Evolutionary conservation across 2,797 vertebrate species (phyloP), one percentile per base, ranked within the genome.

Genomic region (Vireo griseus): DNA sequence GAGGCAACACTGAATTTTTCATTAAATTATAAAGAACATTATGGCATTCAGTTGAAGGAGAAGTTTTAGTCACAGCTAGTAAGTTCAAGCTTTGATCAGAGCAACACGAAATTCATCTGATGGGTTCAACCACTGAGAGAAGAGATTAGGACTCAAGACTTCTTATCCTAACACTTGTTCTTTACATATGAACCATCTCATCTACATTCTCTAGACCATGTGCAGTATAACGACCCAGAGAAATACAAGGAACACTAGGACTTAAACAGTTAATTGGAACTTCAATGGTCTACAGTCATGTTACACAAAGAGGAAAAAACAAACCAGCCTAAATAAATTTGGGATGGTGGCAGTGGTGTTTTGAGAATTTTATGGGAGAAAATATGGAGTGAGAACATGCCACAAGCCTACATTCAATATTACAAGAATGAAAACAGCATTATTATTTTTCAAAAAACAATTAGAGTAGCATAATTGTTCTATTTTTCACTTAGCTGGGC

Each of bases 31-130:
- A 81, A 52, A 59, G 31, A 73, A 33, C 9, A 24, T 21, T 17
- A 28, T 10, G 12, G 25, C 19, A 66, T 21, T 72, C 66, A 26
- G 19, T 4, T 68, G 19, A 66, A 61, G 72, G 35, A 81, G 22
- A 75, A 52, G 10, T 81, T 54, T 68, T 62, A 93, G n/a, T 16
- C 71, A 75, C 13, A 76, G 45, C 15, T 75, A 58, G 15, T 15
- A 48, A 72, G 11, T 75, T 88, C 55, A 81, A 71, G 21, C 71
- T 94, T 92, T 95, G 88, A 94, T 59, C 52, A 90, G 82, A 77
- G 42, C 3, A 61, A 44, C 21, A 78, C n/a, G 35, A 94, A 47
- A 88, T 89, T 82, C 26, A 37, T 26, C n/a, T 76, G 24, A 50
- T 52, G n/a, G 10, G 28, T 63, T 86, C 12, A 66, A 57, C 4